phyloP scores from a whole-genome alignment of 2,113 vertebrate species.

The Anhinga rufa region DNA sequence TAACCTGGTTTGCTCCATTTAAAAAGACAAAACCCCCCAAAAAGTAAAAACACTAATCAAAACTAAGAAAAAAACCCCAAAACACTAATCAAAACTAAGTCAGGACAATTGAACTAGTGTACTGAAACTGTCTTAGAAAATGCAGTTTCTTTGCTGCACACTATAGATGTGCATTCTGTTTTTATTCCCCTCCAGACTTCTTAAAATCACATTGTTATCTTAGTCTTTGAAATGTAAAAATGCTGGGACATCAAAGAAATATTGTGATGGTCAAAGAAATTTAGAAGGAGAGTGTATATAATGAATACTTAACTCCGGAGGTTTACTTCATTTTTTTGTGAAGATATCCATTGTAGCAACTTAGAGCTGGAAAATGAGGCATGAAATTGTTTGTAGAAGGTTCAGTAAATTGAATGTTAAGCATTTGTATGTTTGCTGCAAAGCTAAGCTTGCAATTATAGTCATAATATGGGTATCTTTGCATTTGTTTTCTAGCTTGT shows the following conservation, averaged over 20 bases:
- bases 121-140: not conserved
- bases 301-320: conserved; percentile 61
- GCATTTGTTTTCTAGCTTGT: conserved; percentile 10
- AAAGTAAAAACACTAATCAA: not conserved
- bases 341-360: conserved; percentile 52
- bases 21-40: not conserved
- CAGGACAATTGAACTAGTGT: conserved; percentile 21
- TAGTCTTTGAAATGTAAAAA: conserved; percentile 76
- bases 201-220: conserved; percentile 76
- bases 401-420: conserved; percentile 59
- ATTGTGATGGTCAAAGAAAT: conserved; percentile 70
- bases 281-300: conserved; percentile 57
- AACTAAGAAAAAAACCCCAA: not conserved
- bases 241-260: conserved; percentile 71
- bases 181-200: conserved; percentile 62
- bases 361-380: conserved; percentile 64
- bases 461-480: not conserved
- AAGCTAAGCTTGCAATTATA: conserved; percentile 22
- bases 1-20: not conserved
- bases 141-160: not conserved
- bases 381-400: conserved; percentile 71
- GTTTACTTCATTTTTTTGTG: conserved; percentile 33
- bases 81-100: not conserved
- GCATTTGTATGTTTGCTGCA: conserved; percentile 17
- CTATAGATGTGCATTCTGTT: conserved; percentile 19